phyloP scores from a whole-genome alignment of 2,113 vertebrate genomes.

The Mormyrus iriodes region DNA sequence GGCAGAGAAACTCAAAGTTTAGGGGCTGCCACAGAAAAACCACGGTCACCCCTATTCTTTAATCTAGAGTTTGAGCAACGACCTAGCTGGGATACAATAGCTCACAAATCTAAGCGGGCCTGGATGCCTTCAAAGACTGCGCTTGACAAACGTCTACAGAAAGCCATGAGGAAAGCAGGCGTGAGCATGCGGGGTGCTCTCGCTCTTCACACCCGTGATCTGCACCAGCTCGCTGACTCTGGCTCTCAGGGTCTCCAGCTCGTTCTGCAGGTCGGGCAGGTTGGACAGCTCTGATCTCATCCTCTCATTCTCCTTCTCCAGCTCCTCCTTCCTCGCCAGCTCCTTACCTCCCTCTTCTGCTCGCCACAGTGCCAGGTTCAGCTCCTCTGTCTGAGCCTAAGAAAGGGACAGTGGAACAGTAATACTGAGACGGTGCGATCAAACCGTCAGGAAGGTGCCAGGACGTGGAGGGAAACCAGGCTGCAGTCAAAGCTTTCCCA shows the following conservation, averaged over 20 bases:
- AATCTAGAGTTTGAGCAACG: neutral
- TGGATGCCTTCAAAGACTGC: neutral
- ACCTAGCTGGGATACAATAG: neutral
- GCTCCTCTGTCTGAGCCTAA: constrained; percentile 53
- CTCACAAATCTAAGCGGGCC: neutral
- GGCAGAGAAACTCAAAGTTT: neutral
- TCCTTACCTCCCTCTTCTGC: constrained; percentile 34
- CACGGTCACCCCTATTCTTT: neutral
- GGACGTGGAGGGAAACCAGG: neutral
- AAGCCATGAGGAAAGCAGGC: neutral
- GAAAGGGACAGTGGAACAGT: neutral
- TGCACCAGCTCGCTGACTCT: constrained; percentile 55
- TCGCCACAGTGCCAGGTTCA: constrained; percentile 48
- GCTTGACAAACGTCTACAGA: neutral
- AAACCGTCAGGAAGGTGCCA: neutral
- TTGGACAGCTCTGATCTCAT: constrained; percentile 52
- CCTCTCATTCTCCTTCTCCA: constrained; percentile 50
- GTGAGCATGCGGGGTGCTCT: neutral
- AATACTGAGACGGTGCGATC: no score
- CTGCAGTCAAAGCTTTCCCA: neutral
- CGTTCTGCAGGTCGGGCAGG: constrained; percentile 55
- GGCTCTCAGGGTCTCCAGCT: constrained; percentile 55
- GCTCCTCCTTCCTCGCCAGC: constrained; percentile 27
- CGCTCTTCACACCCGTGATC: constrained; percentile 46
- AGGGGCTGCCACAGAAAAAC: neutral